Base-by-base conservation (phyloP, 2,113 vertebrate genomes). In the Aviceda subcristata region DNA sequence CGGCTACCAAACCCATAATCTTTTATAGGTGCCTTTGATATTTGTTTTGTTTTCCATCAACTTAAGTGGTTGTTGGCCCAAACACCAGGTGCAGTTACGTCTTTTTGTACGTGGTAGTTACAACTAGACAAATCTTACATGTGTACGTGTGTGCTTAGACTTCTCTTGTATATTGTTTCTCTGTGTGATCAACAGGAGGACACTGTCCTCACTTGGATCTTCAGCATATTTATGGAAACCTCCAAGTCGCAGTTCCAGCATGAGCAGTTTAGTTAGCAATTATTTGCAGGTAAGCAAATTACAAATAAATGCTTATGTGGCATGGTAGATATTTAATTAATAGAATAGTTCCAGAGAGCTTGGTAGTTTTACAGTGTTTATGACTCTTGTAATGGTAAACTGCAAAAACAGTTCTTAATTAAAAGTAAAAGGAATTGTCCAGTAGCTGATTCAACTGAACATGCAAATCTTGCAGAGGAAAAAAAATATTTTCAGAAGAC, bases 231-330 rank as follows among this genome's bases (percentile, higher is more conserved):
- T 98, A 51, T 99, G 99, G 99, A 99, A 97, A 71, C 98, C 99
- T 60, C 99, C 99, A 55, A 99, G 99, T 97, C 98, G 99, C 63
- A 99, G 99, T 97, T 99, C 99, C 96, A 99, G 99, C 91, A 98
- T 99, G 98, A 99, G 98, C 98, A 99, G 99, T 69, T 97, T 99
- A 82, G 98, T 99, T 78, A 99, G 99, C 98, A 98, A 69, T 95
- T 99, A 98, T 96, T 97, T 99, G 76, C 99, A 99, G 99, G 99
- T 99, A 98, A 98, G 66, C 46, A 85, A 55, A 46, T 39, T 34
- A 22, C 34, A 92, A 72, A 75, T 59, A 57, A 72, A 34, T 78
- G 16, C 64, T 92, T 91, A 10, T 73, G 14, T 79, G 53, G 18
- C 15, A 3, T 30, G 3, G 26, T 32, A 85, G 27, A 38, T 79